Conservation (phyloP, 2,888 invertebrate genomes). For the Xylocampa areola region DNA sequence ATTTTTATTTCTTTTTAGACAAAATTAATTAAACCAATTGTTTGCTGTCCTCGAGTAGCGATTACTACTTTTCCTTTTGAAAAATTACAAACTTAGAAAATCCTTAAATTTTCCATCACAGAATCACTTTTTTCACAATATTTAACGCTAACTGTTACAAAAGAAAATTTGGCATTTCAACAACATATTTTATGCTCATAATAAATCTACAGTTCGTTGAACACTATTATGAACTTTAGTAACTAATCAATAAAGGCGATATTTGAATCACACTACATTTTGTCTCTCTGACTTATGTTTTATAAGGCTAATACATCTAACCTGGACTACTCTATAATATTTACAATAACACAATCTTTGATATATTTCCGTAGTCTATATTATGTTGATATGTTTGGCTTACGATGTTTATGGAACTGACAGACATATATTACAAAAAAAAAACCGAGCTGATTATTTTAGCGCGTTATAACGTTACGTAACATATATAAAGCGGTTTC, state of each 20-base stretch:
- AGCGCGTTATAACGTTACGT: no score
- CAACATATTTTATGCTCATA: constrained; percentile 21
- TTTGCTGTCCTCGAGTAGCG: constrained; percentile 12
- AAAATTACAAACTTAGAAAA: constrained; percentile 43
- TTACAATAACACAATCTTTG: constrained; percentile 54
- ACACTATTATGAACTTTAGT: constrained; percentile 44
- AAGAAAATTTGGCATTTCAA: constrained; percentile 56
- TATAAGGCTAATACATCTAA: constrained; percentile 18
- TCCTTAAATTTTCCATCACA: constrained; percentile 53
- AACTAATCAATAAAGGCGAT: constrained; percentile 40
- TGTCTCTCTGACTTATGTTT: constrained; percentile 21
- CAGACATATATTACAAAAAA: no score
- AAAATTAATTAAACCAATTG: constrained; percentile 15
- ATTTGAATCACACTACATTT: constrained; percentile 37
- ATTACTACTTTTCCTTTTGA: constrained; percentile 15
- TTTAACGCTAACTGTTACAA: constrained; percentile 7
- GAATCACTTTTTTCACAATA: constrained; percentile 36
- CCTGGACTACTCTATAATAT: constrained; percentile 32
- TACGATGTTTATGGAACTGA: background rate
- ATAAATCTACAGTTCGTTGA: constrained; percentile 23
- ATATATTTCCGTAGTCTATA: constrained; percentile 16
- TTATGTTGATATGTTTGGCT: constrained; percentile 3
- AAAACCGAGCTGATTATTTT: no score
- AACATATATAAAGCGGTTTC: no score
- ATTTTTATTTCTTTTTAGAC: constrained; percentile 22